These are phyloP conservation scores for Cloeon dipterum DNA, from an alignment of 2,888 invertebrate genomes.

Conservation along the genomic window DNA sequence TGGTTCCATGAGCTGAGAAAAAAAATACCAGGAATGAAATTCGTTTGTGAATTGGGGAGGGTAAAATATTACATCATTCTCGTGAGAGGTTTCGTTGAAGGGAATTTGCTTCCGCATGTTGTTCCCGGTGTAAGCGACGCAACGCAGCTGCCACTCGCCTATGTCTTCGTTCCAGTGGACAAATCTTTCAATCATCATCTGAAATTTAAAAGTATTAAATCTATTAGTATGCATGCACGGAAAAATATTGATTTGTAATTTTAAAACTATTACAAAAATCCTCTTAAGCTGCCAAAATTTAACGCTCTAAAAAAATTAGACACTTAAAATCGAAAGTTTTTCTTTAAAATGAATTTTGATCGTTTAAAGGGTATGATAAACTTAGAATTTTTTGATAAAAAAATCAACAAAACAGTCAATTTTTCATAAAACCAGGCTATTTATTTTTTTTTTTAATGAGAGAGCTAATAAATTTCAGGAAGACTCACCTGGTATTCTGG, in stretches of 20 bases:
- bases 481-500: slow-evolving; percentile 59
- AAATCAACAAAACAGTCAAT: too few species aligned
- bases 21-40: too few species aligned
- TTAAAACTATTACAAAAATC: not conserved
- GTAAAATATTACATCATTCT: slow-evolving; percentile 2
- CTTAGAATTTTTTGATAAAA: too few species aligned
- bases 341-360: too few species aligned
- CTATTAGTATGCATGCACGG: not conserved
- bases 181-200: slow-evolving; percentile 74
- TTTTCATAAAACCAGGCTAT: too few species aligned
- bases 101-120: slow-evolving; percentile 60
- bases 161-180: slow-evolving; percentile 97
- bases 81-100: not conserved
- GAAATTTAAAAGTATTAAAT: slow-evolving; percentile 5
- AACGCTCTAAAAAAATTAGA: not conserved
- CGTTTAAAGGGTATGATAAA: too few species aligned
- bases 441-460: not conserved
- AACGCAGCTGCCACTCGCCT: slow-evolving; percentile 94
- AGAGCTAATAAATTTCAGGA: not conserved
- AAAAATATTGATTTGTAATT: too few species aligned
- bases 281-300: not conserved
- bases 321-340: too few species aligned
- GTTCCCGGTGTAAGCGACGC: slow-evolving; percentile 96
- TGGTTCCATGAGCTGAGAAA: slow-evolving; percentile 25
- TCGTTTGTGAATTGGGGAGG: too few species aligned